Percentiles rank a stretch among this genome's conserved stretches.
phyloP scores from a whole-genome alignment of 2,113 vertebrate species.

The Butorides virescens region DNA sequence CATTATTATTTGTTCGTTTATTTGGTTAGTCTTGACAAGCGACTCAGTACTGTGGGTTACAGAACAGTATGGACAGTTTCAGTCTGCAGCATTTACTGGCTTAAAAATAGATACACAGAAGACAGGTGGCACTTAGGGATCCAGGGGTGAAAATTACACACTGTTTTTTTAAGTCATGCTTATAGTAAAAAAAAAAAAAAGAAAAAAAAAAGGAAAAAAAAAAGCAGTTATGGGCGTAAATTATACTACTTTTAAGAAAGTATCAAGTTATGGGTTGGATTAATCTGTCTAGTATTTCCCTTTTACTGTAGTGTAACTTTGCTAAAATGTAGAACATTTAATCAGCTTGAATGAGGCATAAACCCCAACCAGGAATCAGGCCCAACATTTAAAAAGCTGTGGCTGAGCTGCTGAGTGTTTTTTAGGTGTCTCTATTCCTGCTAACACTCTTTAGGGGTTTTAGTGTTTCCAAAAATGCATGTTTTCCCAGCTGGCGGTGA shows the following conservation, averaged over 20 bases:
- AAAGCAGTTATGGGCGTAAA: background rate
- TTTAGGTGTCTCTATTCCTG: background rate
- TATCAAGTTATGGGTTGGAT: background rate
- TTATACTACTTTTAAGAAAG: background rate
- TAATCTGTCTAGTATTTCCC: background rate
- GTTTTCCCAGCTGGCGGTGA: background rate
- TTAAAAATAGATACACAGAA: background rate
- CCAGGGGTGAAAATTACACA: background rate
- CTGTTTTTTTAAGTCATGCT: background rate
- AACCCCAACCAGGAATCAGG: background rate
- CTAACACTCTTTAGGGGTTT: background rate
- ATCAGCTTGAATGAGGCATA: background rate
- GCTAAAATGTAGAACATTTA: background rate
- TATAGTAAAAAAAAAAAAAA: background rate
- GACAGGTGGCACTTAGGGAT: background rate
- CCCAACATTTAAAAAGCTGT: background rate
- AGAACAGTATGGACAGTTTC: background rate
- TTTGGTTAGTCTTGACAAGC: background rate
- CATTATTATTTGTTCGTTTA: constrained; percentile 15
- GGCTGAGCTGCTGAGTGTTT: background rate
- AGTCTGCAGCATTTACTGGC: background rate
- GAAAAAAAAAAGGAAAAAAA: too few species aligned
- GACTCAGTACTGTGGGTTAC: background rate
- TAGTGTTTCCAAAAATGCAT: background rate
- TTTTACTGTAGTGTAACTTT: background rate